A percentile compares a stretch with the other conserved stretches of the same genome.
These are phyloP conservation scores for Ephestia elutella DNA, from an alignment of 1,140 invertebrate species.

Conservation along the genomic window DNA sequence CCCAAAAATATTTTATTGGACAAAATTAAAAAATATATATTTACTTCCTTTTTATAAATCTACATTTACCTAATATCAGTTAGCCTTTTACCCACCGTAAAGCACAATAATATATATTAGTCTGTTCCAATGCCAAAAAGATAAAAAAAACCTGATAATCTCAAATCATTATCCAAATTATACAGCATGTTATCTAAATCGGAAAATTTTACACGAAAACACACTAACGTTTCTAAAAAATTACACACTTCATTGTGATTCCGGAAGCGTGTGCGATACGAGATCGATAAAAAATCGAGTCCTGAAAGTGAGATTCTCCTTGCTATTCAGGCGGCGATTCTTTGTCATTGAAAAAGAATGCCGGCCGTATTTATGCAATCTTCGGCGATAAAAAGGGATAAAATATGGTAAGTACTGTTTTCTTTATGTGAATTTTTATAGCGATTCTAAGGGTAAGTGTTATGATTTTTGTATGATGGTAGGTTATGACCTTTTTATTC, in stretches of 20 bases:
- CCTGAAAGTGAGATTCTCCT: constrained; percentile 39
- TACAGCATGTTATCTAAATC: too few relatives aligned
- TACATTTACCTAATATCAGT: too few relatives aligned
- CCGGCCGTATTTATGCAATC: constrained; percentile 31
- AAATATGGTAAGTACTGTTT: constrained; percentile 27
- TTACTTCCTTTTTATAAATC: too few relatives aligned
- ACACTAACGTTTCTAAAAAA: constrained; percentile 7
- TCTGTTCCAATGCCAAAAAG: too few relatives aligned
- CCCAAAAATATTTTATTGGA: too few relatives aligned
- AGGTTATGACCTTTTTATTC: not conserved
- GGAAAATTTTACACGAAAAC: not conserved
- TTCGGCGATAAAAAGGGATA: constrained; percentile 39
- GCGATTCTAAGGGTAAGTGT: not conserved
- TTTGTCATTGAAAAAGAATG: constrained; percentile 49
- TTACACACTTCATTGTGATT: constrained; percentile 36
- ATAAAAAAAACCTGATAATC: too few relatives aligned
- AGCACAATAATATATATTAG: too few relatives aligned
- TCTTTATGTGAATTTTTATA: constrained; percentile 6
- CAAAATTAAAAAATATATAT: too few relatives aligned
- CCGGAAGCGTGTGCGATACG: constrained; percentile 31
- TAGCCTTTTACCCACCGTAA: too few relatives aligned
- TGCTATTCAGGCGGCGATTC: constrained; percentile 37
- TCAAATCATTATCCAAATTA: too few relatives aligned
- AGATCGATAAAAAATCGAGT: constrained; percentile 43
- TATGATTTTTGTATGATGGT: not conserved